Conservation (phyloP, 53 echinoderm and acorn worm genomes). For the Arbacia lixula region DNA sequence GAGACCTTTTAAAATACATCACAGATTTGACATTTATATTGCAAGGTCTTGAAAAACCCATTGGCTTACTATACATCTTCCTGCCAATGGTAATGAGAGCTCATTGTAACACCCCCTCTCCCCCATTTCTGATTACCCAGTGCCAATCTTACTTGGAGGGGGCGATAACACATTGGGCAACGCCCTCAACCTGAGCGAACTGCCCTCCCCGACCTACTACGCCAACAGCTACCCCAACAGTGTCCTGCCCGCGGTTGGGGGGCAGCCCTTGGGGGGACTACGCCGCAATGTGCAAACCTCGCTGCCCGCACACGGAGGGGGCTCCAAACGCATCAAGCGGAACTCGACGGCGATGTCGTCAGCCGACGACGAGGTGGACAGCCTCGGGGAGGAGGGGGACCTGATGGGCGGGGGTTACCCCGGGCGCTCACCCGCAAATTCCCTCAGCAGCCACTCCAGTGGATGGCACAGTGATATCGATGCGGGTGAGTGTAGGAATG, state of each 20-base stretch:
- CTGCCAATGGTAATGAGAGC: too few species aligned
- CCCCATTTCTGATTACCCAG: too few species aligned
- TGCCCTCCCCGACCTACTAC: slow-evolving; percentile 84
- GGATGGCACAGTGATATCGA: slow-evolving; percentile 98
- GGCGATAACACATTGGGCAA: slow-evolving; percentile 23
- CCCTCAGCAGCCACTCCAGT: slow-evolving; percentile 93
- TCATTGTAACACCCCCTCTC: too few species aligned
- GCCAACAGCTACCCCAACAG: slow-evolving; percentile 73
- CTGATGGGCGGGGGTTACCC: slow-evolving; percentile 69
- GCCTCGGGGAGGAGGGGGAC: slow-evolving; percentile 90
- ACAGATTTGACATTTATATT: too few species aligned
- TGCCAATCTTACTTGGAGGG: slow-evolving; percentile 37
- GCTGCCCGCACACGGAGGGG: slow-evolving; percentile 58
- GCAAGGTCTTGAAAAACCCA: too few species aligned
- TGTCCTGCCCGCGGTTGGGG: slow-evolving; percentile 52
- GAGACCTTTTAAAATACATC: too few species aligned
- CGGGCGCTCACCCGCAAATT: slow-evolving; percentile 90
- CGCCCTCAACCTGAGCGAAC: slow-evolving; percentile 72
- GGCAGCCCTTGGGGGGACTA: slow-evolving; percentile 13
- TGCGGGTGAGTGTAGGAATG: slow-evolving; percentile 82
- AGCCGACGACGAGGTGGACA: slow-evolving; percentile 89
- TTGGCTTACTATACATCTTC: too few species aligned
- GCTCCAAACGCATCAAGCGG: slow-evolving; percentile 90
- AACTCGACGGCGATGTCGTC: slow-evolving; percentile 98
- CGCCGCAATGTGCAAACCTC: slow-evolving; percentile 45